These are phyloP conservation scores for Bradypodion ventrale DNA, from an alignment of 2,797 vertebrate genomes.

Conservation along the genomic window DNA sequence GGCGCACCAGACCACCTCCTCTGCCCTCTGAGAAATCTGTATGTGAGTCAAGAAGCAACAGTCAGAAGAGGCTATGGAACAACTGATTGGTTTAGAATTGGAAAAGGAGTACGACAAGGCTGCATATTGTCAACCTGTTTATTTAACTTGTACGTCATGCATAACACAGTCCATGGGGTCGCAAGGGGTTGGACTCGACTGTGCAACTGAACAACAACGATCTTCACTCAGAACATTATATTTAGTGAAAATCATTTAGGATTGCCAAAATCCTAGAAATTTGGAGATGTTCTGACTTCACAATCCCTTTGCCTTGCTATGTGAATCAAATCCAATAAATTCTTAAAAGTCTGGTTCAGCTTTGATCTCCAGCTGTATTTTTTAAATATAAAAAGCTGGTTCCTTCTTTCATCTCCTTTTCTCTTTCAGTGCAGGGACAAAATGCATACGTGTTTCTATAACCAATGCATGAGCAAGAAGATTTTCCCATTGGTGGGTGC, in stretches of 20 bases:
- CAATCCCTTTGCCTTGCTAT: neutral
- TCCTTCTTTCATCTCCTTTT: neutral
- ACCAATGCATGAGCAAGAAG: neutral
- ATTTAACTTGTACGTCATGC: no score
- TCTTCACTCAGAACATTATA: neutral
- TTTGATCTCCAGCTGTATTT: neutral
- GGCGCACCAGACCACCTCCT: no score
- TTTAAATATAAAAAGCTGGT: neutral
- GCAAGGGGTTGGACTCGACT: no score
- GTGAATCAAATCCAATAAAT: neutral
- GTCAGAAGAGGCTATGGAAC: no score
- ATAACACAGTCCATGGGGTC: no score
- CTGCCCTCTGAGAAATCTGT: no score
- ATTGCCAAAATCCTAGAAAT: neutral
- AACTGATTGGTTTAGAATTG: no score
- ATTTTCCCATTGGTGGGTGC: neutral
- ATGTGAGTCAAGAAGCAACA: no score
- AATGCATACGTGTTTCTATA: neutral
- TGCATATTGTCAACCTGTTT: no score
- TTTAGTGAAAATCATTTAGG: neutral
- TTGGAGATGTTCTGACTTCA: neutral
- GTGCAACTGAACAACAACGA: no score
- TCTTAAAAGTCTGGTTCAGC: neutral
- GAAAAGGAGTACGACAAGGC: no score
- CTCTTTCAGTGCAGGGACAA: neutral